Evolutionary conservation across 2,888 invertebrate species (phyloP), one percentile per base, ranked within the genome.

Genomic region (Elmis aenea): DNA sequence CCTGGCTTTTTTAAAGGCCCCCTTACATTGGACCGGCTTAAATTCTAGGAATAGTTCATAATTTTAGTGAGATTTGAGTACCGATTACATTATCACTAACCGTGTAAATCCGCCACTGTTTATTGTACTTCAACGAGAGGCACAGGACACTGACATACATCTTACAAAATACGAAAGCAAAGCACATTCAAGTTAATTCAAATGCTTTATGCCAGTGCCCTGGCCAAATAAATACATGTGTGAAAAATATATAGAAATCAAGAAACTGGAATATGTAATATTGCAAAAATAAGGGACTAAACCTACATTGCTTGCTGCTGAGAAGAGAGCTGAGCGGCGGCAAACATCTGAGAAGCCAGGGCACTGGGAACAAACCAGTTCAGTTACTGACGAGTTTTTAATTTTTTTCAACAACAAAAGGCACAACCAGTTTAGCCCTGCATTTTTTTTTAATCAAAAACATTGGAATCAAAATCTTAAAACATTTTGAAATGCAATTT

Each of bases 301-400:
- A 87, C 88, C 78, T 90, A 90, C 89, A 88, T 89, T 81, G 85
- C 83, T 81, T 88, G 88, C 79, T 88, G 88, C 77, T 88, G 88
- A 74, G 87, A 83, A 72, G 86, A 86, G 72, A 87, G 82, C 81
- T 88, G 88, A 75, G 84, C 81, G 77, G 81, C 82, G 74, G 87
- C 88, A 80, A 87, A 86, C 88, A 89, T 89, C 87, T 89, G 89
- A 79, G 88, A 85, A 83, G 89, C 89, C 81, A 90, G 88, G 84
- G 89, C 89, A 87, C 89, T 89, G 86, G 83, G 83, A 77, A 83
- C 77, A 78, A 74, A 75, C 59, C 61, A 64, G 60, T n/a, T 55
- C 44, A 50, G 52, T 60, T 58, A 60, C 58, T 60, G 55, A 55
- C 52, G 50, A 52, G 41, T 41, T 24, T 36, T 10, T 20, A 21